These are phyloP conservation scores for Drymonia ruficornis DNA, from an alignment of 2,888 invertebrate genomes.

Conservation along the genomic window DNA sequence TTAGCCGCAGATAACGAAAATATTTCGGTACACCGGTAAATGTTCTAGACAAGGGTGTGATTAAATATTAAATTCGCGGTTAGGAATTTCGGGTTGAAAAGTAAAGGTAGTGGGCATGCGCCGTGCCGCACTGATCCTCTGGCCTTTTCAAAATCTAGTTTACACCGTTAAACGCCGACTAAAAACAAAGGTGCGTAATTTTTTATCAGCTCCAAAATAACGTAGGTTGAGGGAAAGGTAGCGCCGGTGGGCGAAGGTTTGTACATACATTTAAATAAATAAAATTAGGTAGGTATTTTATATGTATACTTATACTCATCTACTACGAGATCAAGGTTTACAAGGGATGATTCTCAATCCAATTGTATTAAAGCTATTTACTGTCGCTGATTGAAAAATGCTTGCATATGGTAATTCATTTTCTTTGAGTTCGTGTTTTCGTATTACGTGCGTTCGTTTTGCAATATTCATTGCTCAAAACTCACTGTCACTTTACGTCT, in stretches of 20 bases:
- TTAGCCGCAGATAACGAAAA: conserved; percentile 57
- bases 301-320: neutral
- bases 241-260: conserved; percentile 32
- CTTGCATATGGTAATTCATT: no score
- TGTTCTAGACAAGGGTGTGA: conserved; percentile 82
- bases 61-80: conserved; percentile 84
- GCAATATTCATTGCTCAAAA: no score
- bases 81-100: conserved; percentile 81
- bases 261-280: conserved; percentile 48
- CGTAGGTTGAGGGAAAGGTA: conserved; percentile 42
- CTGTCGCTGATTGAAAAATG: no score
- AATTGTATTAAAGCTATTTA: no score
- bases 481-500: conserved; percentile 26
- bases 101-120: conserved; percentile 68
- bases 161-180: conserved; percentile 65
- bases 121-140: conserved; percentile 57
- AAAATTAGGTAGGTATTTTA: conserved; percentile 41
- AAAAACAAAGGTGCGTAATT: conserved; percentile 71
- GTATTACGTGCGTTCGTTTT: conserved; percentile 60
- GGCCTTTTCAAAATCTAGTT: conserved; percentile 66
- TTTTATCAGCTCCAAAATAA: conserved; percentile 62
- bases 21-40: conserved; percentile 78
- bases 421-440: no score
- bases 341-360: no score
- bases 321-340: neutral